These are phyloP conservation scores for Anolis apletophallus DNA, from an alignment of 2,797 vertebrate species.

Conservation along the genomic window DNA sequence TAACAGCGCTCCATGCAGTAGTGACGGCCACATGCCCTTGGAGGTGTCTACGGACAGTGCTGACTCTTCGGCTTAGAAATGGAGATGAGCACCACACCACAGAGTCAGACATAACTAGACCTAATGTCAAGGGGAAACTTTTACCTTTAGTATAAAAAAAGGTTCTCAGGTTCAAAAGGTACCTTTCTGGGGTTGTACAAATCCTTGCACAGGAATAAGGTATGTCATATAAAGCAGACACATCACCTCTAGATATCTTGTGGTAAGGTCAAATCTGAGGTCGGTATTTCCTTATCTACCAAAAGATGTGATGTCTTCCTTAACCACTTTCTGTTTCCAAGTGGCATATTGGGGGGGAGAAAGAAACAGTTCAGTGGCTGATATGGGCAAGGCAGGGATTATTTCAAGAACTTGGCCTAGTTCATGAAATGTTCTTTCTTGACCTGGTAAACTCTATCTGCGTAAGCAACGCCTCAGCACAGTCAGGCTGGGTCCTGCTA, in stretches of 20 bases:
- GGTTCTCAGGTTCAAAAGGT: no score
- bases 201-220: background rate
- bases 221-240: background rate
- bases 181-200: background rate
- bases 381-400: constrained; percentile 18
- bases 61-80: no score
- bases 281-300: background rate
- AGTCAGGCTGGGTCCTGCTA: background rate
- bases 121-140: no score
- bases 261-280: background rate
- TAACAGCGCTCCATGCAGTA: no score
- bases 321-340: background rate
- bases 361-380: background rate
- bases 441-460: background rate
- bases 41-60: no score
- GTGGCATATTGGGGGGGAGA: background rate
- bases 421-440: constrained; percentile 12
- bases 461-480: background rate
- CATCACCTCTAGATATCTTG: background rate
- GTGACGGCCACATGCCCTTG: no score
- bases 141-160: no score
- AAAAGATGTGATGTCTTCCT: background rate
- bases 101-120: no score
- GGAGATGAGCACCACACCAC: no score
- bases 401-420: constrained; percentile 20